Percentiles rank a stretch among this genome's conserved stretches.
phyloP scores from a whole-genome alignment of 2,113 vertebrate species.

The Nicator chloris region DNA sequence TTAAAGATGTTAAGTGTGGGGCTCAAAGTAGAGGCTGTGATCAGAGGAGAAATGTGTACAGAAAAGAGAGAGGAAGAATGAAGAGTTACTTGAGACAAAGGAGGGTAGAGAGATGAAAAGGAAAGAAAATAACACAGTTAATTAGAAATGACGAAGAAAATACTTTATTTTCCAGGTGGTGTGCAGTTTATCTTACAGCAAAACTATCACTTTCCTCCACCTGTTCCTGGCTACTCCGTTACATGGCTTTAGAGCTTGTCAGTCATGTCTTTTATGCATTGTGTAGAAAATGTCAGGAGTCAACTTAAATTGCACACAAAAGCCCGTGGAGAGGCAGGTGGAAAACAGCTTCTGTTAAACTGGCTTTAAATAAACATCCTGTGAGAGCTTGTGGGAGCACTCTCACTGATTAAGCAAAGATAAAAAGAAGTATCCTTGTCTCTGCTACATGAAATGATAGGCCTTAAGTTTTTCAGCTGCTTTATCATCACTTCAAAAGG shows the following conservation, averaged over 20 bases:
- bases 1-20: not conserved
- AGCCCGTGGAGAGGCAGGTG: not conserved
- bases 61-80: not conserved
- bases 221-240: not conserved
- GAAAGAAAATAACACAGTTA: conserved; percentile 17
- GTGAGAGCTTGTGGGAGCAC: not conserved
- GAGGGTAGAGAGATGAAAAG: not conserved
- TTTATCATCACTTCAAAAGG: not conserved
- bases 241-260: not conserved
- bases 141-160: conserved; percentile 7
- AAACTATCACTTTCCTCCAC: conserved; percentile 14
- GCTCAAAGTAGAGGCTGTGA: not conserved
- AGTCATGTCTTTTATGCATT: not conserved
- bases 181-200: conserved; percentile 18
- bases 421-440: not conserved
- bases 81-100: conserved; percentile 7
- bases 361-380: not conserved
- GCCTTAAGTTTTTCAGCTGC: not conserved
- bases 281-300: not conserved
- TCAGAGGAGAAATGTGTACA: not conserved
- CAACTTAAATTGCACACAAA: not conserved
- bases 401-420: not conserved
- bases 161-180: conserved; percentile 14
- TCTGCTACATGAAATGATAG: not conserved
- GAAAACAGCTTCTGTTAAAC: not conserved